Base-by-base conservation (phyloP, 2,888 invertebrate species). In the Lymantria monacha region DNA sequence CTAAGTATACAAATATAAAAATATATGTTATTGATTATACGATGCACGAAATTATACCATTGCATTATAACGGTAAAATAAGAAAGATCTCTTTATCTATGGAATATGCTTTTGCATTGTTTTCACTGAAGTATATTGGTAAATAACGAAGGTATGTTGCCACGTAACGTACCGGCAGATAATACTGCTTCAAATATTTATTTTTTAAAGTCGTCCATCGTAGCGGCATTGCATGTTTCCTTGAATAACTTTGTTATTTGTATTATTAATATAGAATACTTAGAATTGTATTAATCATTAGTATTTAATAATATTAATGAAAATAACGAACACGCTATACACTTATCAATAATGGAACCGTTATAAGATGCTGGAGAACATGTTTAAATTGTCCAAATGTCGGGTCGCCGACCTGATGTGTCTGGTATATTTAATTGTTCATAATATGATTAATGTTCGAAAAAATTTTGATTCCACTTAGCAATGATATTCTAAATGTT, bases 341-440 rank as follows among this genome's bases (percentile, higher is more conserved):
- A 56, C 57, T 57, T 56, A 37, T 14, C 50, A 58, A 53, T 59
- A 49, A 57, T 58, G 42, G 50, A 41, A 48, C 40, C 40, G 30
- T 40, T 51, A 47, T 45, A 60, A 50, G 48, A 56, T 56, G 44
- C 62, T 47, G 61, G 49, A 48, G 43, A 38, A 44, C 43, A 50
- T 41, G 42, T 56, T 51, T 61, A 68, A 72, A 68, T 72, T 67
- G 63, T 57, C 65, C 70, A 74, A 75, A 81, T 81, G 66, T 76
- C 61, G 10, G 80, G 66, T 76, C 61, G 10, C 9, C 10, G 33
- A 33, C 33, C 33, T 33, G 66, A 64, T 73, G 69, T 61, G 58
- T 51, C 61, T 57, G 51, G 9, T 12, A n/a, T 50, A 49, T 36
- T 64, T 67, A 66, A 74, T 73, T 33, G 33, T 10, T 33, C 10